Conservation (phyloP, 2,888 invertebrate genomes). For the Sepioteuthis lessoniana region DNA sequence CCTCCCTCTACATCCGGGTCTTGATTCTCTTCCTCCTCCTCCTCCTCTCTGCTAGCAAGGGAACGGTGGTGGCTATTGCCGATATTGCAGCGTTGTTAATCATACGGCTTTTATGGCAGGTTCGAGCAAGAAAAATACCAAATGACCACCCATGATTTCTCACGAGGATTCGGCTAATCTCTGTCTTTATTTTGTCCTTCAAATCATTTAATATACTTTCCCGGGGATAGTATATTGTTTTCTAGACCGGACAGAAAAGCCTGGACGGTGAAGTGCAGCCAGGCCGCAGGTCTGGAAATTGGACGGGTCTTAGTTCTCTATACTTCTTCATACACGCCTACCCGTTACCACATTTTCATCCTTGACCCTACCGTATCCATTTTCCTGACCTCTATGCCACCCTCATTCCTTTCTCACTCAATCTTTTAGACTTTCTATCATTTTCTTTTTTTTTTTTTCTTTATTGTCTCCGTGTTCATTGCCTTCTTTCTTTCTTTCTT, state of each 20-base stretch:
- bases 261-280: slow-evolving; percentile 33
- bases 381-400: not conserved
- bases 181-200: slow-evolving; percentile 33
- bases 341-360: not conserved
- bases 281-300: not conserved
- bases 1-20: not conserved
- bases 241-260: not conserved
- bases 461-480: not conserved
- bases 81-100: slow-evolving; percentile 13
- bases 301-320: not conserved
- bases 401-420: not conserved
- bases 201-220: slow-evolving; percentile 23
- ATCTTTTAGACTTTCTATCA: not conserved
- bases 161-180: slow-evolving; percentile 13
- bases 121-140: slow-evolving; percentile 10
- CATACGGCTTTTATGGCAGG: slow-evolving; percentile 33
- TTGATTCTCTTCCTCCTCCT: not conserved
- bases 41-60: not conserved
- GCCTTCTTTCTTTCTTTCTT: not conserved
- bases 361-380: not conserved
- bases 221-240: slow-evolving; percentile 33
- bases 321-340: not conserved
- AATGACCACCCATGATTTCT: slow-evolving; percentile 33
- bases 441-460: not conserved
- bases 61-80: not conserved